Evolutionary conservation across 2,888 invertebrate genomes (phyloP), one percentile per base, ranked within the genome.

Genomic region (Nudaria mundana): DNA sequence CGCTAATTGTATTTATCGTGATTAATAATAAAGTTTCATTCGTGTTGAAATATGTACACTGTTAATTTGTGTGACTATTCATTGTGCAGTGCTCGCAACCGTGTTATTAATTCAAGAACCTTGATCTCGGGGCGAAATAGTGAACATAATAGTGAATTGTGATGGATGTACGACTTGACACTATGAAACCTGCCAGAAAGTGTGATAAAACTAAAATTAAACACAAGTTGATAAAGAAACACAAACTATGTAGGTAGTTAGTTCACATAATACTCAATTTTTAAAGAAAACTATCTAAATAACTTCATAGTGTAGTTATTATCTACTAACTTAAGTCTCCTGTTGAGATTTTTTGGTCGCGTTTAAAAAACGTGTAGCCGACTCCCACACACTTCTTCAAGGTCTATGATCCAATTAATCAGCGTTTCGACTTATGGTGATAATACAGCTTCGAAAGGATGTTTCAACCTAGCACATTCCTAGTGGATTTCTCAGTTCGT

Each of bases 191-290:
- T 41, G 55, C 72, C 40, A 84, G 76, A 68, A 84, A 76, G 52
- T 57, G 64, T 51, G 77, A 81, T 66, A 84, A 77, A 77, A 69
- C 66, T 48, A 87, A 86, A 76, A 67, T 81, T 56, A 86, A 83
- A 71, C 73, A 77, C 69, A 86, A 81, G 57, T 57, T 85, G 69
- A 83, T 80, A 66, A 85, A 76, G 66, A 85, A 77, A 63, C 72
- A 75, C 54, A 85, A 76, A 66, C 55, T 71, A 70, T 73, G 86
- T 87, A 77, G 71, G 78, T 78, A 71, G 66, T 63, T 49, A 33
- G 42, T 22, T 20, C 23, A 22, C 16, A 33, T 33, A 40, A 51
- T 20, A 22, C 41, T 37, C 41, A 41, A 37, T 37, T 37, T 31
- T 44, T 56, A 32, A 37, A 37, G 34, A 38, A 46, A 53, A 61